These are phyloP conservation scores for Drosophila pallidifrons DNA, from an alignment of 1,140 invertebrate genomes.

Conservation along the genomic window DNA sequence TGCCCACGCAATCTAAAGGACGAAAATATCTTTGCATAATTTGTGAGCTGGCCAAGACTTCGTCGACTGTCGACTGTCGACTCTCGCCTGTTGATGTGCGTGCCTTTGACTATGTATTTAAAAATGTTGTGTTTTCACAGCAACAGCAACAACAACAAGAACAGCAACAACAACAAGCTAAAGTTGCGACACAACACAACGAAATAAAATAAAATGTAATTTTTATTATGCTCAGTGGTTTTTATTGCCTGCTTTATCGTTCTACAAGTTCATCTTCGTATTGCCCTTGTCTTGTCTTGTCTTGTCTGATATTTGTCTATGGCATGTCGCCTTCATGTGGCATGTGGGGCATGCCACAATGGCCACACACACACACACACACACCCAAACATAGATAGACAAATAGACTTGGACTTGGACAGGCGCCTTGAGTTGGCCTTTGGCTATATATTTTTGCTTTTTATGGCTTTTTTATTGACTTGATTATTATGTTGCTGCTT, in stretches of 20 bases:
- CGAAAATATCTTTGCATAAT: constrained; percentile 68
- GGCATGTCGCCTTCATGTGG: constrained; percentile 63
- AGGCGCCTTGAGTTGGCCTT: constrained; percentile 47
- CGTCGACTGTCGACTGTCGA: constrained; percentile 65
- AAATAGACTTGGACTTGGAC: constrained; percentile 62
- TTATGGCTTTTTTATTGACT: constrained; percentile 83
- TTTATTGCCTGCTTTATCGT: constrained; percentile 83
- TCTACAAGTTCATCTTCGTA: constrained; percentile 67
- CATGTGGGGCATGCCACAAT: constrained; percentile 39
- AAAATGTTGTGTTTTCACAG: constrained; percentile 59
- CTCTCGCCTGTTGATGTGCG: constrained; percentile 69
- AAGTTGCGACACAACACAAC: constrained; percentile 34
- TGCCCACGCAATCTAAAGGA: constrained; percentile 68
- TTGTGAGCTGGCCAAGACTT: constrained; percentile 44
- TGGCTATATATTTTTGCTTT: constrained; percentile 72
- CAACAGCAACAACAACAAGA: constrained; percentile 24
- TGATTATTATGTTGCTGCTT: constrained; percentile 82
- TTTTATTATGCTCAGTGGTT: constrained; percentile 82
- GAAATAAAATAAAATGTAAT: constrained; percentile 84
- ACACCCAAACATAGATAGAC: constrained; percentile 36
- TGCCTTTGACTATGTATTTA: constrained; percentile 74
- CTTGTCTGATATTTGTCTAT: constrained; percentile 82
- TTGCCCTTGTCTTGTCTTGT: constrained; percentile 51
- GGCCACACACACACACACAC: constrained; percentile 46
- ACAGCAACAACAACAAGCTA: constrained; percentile 7